These are phyloP conservation scores for Napeogenes inachia DNA, from an alignment of 2,888 invertebrate species.

Conservation along the genomic window DNA sequence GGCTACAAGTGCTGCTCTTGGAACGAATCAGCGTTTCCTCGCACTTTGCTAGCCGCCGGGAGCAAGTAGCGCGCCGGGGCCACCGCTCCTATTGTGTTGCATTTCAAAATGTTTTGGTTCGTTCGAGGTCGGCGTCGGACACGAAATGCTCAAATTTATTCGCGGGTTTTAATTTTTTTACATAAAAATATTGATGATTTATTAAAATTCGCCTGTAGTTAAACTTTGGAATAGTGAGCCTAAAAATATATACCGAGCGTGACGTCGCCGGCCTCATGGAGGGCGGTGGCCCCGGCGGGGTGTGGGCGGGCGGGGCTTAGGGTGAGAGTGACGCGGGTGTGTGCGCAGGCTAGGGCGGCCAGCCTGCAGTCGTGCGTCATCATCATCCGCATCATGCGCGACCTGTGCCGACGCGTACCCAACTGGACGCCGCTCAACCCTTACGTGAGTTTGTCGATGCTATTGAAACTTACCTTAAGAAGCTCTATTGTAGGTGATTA, in stretches of 20 bases:
- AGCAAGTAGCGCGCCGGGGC: conserved; percentile 26
- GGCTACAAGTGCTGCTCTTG: conserved; percentile 66
- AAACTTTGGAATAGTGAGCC: no score
- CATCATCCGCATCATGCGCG: conserved; percentile 96
- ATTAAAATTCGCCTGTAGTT: no score
- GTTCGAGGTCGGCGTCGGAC: conserved; percentile 3
- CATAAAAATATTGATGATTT: no score
- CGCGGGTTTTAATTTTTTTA: no score
- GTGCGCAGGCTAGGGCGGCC: conserved; percentile 92
- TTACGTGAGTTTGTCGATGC: conserved; percentile 83
- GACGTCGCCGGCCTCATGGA: neutral
- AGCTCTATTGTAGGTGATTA: no score
- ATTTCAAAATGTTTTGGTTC: neutral
- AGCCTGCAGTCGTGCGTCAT: conserved; percentile 97
- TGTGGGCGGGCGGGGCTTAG: conserved; percentile 5
- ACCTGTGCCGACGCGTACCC: conserved; percentile 95
- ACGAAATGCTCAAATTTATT: neutral
- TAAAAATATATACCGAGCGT: no score
- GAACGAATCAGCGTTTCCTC: conserved; percentile 62
- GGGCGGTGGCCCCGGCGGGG: conserved; percentile 4
- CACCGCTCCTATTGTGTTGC: conserved; percentile 30
- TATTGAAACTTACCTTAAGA: neutral
- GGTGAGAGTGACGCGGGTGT: conserved; percentile 18
- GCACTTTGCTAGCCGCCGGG: conserved; percentile 56
- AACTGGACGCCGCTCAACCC: conserved; percentile 96